Conservation (phyloP, 2,113 vertebrate genomes). For the Bubo blakistoni region DNA sequence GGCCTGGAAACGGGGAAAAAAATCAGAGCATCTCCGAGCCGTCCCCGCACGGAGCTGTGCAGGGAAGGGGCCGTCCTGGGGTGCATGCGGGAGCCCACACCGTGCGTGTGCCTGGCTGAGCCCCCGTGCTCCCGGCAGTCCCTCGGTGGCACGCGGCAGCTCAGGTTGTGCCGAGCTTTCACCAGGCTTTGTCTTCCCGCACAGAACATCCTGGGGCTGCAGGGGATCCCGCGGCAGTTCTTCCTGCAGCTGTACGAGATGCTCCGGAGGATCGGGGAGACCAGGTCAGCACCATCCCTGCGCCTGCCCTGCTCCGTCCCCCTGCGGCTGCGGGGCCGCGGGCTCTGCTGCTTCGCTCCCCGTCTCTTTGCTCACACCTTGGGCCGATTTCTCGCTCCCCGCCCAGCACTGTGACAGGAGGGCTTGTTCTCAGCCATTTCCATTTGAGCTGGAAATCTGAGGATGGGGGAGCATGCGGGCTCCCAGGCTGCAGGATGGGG, state of each 20-base stretch:
- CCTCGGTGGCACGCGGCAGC: not conserved
- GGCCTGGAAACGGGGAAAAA: not conserved
- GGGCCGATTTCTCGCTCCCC: accelerated
- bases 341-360: not conserved
- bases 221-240: constrained; percentile 82
- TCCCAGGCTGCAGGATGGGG: not conserved
- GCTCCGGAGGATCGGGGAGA: constrained; percentile 78
- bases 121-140: not conserved
- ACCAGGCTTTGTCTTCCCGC: not conserved
- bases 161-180: not conserved
- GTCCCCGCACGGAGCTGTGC: accelerated
- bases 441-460: not conserved
- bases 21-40: not conserved
- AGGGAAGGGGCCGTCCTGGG: not conserved
- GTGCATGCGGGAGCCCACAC: accelerated
- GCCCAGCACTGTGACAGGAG: not conserved
- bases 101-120: not conserved
- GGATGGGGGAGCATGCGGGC: accelerated
- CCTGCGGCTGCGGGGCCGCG: accelerated
- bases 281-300: constrained; percentile 67
- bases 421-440: not conserved
- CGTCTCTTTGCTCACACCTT: not conserved
- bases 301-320: not conserved
- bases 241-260: constrained; percentile 87
- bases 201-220: constrained; percentile 91